phyloP scores from a whole-genome alignment of 2,113 vertebrate genomes.

The Mastomys natalensis region DNA sequence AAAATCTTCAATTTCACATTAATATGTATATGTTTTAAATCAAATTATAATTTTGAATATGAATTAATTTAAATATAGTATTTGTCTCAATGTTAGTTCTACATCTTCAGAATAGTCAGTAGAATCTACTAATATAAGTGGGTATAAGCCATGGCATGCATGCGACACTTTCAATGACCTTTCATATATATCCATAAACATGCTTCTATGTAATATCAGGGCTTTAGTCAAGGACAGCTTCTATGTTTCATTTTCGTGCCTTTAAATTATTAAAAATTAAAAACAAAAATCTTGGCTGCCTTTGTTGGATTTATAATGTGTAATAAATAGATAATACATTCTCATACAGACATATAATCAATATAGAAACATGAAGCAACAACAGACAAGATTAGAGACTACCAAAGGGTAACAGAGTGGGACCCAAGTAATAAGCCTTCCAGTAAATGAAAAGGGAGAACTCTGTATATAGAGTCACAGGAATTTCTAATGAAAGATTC shows the following conservation, averaged over 20 bases:
- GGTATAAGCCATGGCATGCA: conserved; percentile 2
- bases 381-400: conserved; percentile 85
- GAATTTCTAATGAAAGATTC: conserved; percentile 86
- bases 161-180: neutral
- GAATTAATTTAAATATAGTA: conserved; percentile 57
- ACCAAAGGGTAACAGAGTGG: conserved; percentile 85
- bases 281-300: conserved; percentile 82
- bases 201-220: neutral
- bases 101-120: conserved; percentile 35
- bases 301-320: conserved; percentile 86
- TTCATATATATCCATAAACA: neutral
- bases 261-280: conserved; percentile 84
- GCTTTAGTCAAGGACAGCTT: conserved; percentile 39
- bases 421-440: conserved; percentile 86
- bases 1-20: conserved; percentile 57
- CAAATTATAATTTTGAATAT: conserved; percentile 52
- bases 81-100: conserved; percentile 30
- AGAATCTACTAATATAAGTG: conserved; percentile 44
- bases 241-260: conserved; percentile 75
- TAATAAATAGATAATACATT: conserved; percentile 84
- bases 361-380: conserved; percentile 86
- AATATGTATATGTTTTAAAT: conserved; percentile 54
- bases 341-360: conserved; percentile 84
- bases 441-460: conserved; percentile 85
- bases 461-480: conserved; percentile 69